Evolutionary conservation across 2,888 invertebrate species (phyloP).

Genomic region (Latrodectus elegans): DNA sequence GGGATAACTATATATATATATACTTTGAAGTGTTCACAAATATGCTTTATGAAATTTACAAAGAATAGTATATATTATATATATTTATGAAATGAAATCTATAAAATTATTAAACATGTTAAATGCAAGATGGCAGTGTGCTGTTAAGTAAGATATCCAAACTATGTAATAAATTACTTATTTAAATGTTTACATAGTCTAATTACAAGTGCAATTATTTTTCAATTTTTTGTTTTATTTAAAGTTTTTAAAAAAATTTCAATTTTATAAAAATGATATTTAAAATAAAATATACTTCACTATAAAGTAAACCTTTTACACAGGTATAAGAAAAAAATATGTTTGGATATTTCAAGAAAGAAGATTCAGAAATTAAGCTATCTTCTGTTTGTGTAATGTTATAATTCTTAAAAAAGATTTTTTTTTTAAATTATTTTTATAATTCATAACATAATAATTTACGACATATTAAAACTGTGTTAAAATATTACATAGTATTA

Average conservation of each 20-base stretch:
- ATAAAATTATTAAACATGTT: background rate
- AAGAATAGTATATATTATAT: background rate
- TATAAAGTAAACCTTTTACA: background rate
- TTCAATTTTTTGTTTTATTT: no score
- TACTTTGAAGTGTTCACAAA: background rate
- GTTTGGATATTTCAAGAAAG: no score
- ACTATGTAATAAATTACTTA: background rate
- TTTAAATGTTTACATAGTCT: background rate
- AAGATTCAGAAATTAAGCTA: no score
- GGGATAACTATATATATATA: background rate
- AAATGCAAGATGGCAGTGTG: conserved; percentile 32
- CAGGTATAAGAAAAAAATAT: no score
- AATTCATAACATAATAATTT: no score
- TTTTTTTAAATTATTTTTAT: no score
- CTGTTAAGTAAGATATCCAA: background rate
- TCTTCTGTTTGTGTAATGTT: no score
- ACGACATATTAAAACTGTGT: no score
- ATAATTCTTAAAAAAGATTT: no score
- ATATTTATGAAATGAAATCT: background rate
- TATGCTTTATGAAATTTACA: background rate
- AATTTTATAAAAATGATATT: background rate
- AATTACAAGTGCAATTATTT: background rate
- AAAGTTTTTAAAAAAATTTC: background rate
- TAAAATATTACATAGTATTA: no score
- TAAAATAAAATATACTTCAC: background rate